Evolutionary conservation across 2,797 vertebrate species (phyloP).

Genomic region (Momotus momota): DNA sequence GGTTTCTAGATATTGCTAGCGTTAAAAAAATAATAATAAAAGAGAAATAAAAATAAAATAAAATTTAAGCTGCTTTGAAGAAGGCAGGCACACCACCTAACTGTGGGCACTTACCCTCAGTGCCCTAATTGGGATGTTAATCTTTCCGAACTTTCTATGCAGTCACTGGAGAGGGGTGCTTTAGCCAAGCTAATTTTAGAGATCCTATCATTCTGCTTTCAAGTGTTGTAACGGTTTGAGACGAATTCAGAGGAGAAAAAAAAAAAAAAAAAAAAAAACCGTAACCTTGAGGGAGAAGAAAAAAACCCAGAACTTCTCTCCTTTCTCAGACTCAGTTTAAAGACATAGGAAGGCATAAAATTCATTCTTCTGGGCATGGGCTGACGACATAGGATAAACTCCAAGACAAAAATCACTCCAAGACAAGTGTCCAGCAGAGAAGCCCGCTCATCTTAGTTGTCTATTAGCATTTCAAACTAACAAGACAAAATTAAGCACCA

Average conservation of each 20-base stretch:
- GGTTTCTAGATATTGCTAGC: not conserved
- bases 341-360: no score
- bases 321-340: no score
- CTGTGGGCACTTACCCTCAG: not conserved
- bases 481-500: not conserved
- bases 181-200: not conserved
- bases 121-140: not conserved
- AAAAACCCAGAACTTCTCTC: no score
- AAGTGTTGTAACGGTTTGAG: no score
- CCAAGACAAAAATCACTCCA: no score
- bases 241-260: no score
- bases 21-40: no score
- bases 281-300: no score
- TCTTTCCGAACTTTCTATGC: not conserved
- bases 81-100: not conserved
- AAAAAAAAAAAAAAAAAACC: no score
- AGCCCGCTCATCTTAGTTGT: not conserved
- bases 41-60: rapidly evolving
- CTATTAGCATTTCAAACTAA: not conserved
- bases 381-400: no score
- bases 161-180: not conserved
- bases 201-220: not conserved
- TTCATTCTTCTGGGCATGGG: no score
- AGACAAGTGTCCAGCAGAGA: not conserved
- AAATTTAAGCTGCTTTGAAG: not conserved